These are phyloP conservation scores for Heliocidaris tuberculata DNA, from an alignment of 35 echinoderm and acorn worm species.

Conservation along the genomic window DNA sequence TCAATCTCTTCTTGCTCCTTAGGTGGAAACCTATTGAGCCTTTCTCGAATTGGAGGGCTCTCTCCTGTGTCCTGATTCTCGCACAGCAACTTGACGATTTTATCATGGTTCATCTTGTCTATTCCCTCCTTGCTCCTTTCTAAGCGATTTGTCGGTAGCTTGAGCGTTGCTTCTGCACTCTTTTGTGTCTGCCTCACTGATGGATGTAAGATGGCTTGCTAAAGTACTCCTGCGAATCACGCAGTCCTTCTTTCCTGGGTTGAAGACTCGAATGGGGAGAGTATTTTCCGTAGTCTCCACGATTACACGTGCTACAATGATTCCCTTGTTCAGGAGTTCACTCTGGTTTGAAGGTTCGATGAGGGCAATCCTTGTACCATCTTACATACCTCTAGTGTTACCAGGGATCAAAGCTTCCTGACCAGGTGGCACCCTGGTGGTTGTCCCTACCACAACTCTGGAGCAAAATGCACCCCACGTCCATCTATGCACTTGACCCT, in stretches of 20 bases:
- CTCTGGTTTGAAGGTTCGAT: conserved; percentile 6
- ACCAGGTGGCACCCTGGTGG: conserved; percentile 33
- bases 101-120: background rate
- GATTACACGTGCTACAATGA: too few species aligned
- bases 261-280: conserved; percentile 53
- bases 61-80: conserved; percentile 37
- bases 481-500: background rate
- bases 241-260: background rate
- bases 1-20: conserved; percentile 43
- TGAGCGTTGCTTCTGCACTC: too few species aligned
- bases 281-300: background rate
- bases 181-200: too few species aligned
- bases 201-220: too few species aligned
- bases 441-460: conserved; percentile 26
- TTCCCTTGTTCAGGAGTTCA: too few species aligned
- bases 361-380: background rate
- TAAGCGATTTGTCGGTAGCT: too few species aligned
- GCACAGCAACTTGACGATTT: background rate
- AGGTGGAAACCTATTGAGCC: background rate
- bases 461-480: background rate
- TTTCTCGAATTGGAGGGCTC: conserved; percentile 27
- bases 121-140: too few species aligned
- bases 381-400: background rate
- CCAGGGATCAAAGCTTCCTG: conserved; percentile 41
- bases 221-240: too few species aligned